Conservation (phyloP, 2,113 vertebrate species). For the Anarhynchus alexandrinus region DNA sequence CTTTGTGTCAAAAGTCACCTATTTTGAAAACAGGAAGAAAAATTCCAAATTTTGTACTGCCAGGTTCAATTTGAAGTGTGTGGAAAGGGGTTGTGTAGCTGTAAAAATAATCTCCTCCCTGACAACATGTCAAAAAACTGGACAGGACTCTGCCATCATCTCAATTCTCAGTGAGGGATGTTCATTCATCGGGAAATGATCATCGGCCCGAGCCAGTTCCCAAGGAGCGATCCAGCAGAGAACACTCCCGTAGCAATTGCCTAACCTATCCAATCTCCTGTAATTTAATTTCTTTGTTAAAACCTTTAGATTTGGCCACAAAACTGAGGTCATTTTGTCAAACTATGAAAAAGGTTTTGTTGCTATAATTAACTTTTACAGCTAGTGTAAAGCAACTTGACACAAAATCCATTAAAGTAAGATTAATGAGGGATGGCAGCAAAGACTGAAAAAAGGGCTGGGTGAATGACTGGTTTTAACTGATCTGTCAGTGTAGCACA, state of each 20-base stretch:
- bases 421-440: constrained; percentile 16
- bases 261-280: not conserved
- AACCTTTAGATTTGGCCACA: not conserved
- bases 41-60: not conserved
- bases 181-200: not conserved
- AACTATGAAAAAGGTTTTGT: not conserved
- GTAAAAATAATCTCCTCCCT: not conserved
- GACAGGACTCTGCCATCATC: not conserved
- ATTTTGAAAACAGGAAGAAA: not conserved
- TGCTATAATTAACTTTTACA: constrained; percentile 54
- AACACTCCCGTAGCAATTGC: not conserved
- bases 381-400: constrained; percentile 26
- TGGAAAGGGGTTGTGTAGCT: not conserved
- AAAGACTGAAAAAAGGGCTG: not conserved
- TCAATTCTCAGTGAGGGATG: not conserved
- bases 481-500: constrained; percentile 15
- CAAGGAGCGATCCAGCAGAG: not conserved
- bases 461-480: constrained; percentile 10
- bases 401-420: constrained; percentile 50
- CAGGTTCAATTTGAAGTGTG: not conserved
- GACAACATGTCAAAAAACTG: not conserved
- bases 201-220: not conserved
- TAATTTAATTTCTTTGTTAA: not conserved
- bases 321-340: constrained; percentile 34
- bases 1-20: not conserved